Conservation (phyloP, 2,113 vertebrate genomes). For the Gorsachius goisagi region DNA sequence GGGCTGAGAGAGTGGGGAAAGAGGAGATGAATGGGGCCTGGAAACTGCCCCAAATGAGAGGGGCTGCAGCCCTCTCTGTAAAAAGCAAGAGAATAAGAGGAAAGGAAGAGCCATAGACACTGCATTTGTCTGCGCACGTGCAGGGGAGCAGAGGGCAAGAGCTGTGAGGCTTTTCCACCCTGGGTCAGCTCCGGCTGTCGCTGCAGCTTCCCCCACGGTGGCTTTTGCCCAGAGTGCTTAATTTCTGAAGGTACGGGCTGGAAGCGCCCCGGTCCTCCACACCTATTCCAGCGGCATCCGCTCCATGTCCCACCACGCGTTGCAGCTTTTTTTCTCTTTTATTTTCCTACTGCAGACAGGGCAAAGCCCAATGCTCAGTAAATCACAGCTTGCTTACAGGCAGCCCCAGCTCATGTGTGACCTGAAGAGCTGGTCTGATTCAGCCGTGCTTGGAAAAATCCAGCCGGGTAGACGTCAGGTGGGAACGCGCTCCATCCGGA, state of each 20-base stretch:
- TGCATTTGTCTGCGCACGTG: fast-evolving
- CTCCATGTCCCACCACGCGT: fast-evolving
- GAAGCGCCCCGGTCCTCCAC: neutral
- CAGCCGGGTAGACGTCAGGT: neutral
- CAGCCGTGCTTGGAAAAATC: neutral
- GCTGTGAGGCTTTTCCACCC: neutral
- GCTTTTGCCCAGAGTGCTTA: neutral
- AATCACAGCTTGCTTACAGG: neutral
- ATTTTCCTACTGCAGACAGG: neutral
- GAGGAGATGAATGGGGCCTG: neutral
- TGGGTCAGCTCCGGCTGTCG: neutral
- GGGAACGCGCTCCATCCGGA: neutral
- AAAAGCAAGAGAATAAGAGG: neutral
- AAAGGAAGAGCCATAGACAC: neutral
- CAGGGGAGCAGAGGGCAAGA: neutral
- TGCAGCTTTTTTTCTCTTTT: neutral
- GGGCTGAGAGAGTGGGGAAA: neutral
- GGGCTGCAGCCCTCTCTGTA: neutral
- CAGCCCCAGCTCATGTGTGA: neutral
- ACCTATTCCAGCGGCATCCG: neutral
- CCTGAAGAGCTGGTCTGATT: neutral
- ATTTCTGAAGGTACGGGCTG: neutral
- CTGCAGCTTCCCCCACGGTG: neutral
- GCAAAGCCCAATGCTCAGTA: neutral
- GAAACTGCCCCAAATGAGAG: neutral